These are phyloP conservation scores for Drosophila barbarae DNA, from an alignment of 2,888 invertebrate species.

Conservation along the genomic window DNA sequence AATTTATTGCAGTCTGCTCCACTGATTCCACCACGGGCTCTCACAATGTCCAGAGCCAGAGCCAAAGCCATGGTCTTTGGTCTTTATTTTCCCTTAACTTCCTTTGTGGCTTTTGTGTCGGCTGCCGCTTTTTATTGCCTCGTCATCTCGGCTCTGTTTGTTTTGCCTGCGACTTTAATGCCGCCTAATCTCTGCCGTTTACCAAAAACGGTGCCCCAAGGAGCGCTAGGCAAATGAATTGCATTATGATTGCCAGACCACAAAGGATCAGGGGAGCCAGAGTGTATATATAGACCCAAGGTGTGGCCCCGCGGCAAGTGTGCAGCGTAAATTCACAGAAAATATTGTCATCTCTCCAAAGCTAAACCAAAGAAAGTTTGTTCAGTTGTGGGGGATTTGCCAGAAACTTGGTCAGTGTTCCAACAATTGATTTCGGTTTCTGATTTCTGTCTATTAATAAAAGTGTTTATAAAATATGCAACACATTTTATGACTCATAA, in stretches of 20 bases:
- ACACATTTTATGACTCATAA: not conserved
- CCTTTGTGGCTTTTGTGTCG: conserved; percentile 67
- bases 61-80: conserved; percentile 10
- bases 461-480: not conserved
- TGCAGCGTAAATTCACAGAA: conserved; percentile 29
- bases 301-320: conserved; percentile 21
- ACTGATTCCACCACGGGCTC: conserved; percentile 25
- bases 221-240: conserved; percentile 64
- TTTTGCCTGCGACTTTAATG: conserved; percentile 64
- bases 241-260: conserved; percentile 64
- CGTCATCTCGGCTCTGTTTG: conserved; percentile 40
- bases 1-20: conserved; percentile 53
- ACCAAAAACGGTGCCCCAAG: conserved; percentile 70
- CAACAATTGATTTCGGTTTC: conserved; percentile 11
- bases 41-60: conserved; percentile 38
- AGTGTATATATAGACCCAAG: conserved; percentile 3
- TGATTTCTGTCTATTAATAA: too few species aligned
- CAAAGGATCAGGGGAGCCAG: conserved; percentile 27
- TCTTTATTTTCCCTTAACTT: conserved; percentile 31
- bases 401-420: conserved; percentile 18
- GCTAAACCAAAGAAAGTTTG: conserved; percentile 26
- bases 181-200: conserved; percentile 69
- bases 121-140: conserved; percentile 59
- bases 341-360: conserved; percentile 29
- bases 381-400: conserved; percentile 3